Conservation (phyloP, 1,140 invertebrate genomes). For the Tachypleus tridentatus region DNA sequence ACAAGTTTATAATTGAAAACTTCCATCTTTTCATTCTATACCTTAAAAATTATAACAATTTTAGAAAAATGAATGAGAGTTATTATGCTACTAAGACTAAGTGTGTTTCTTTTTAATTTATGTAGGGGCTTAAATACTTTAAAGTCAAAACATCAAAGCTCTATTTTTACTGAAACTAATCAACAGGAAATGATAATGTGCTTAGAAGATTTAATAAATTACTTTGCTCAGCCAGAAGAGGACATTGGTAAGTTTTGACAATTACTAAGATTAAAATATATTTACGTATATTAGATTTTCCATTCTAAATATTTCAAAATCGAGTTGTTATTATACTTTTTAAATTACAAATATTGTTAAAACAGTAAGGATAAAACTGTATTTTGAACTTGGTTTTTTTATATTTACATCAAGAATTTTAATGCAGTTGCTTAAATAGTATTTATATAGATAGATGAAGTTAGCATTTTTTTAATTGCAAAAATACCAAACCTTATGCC, state of each 20-base stretch:
- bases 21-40: too few relatives aligned
- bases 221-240: constrained; percentile 95
- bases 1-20: too few relatives aligned
- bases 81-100: background rate
- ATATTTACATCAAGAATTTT: too few relatives aligned
- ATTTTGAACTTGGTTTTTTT: too few relatives aligned
- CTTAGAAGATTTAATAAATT: constrained; percentile 97
- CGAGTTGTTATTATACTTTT: too few relatives aligned
- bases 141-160: constrained; percentile 52
- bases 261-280: background rate
- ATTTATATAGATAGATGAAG: too few relatives aligned
- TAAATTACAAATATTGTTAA: too few relatives aligned
- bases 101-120: constrained; percentile 21
- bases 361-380: too few relatives aligned
- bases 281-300: constrained; percentile 5
- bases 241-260: constrained; percentile 69
- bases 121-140: constrained; percentile 83
- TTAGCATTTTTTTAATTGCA: too few relatives aligned
- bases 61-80: background rate
- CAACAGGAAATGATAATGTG: constrained; percentile 94
- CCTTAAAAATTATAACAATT: too few relatives aligned
- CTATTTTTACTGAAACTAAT: constrained; percentile 66
- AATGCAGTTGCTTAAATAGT: too few relatives aligned
- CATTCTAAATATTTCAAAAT: constrained; percentile 1
- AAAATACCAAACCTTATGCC: too few relatives aligned